Evolutionary conservation across 2,113 vertebrate genomes (phyloP).

Genomic region (Gavia stellata): DNA sequence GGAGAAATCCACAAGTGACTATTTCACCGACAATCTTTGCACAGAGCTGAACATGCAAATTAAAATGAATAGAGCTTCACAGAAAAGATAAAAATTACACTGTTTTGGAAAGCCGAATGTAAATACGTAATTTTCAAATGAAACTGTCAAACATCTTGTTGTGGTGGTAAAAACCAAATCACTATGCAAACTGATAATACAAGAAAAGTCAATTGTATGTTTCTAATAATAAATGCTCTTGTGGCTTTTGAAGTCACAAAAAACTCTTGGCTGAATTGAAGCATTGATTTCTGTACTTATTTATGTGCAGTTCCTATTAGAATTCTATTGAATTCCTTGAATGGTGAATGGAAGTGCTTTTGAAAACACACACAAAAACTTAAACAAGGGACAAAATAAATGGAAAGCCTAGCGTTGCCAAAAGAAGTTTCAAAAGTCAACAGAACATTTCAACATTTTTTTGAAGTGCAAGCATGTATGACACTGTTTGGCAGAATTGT

Average conservation of each 20-base stretch:
- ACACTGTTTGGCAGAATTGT: not conserved
- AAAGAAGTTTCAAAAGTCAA: slow-evolving; percentile 44
- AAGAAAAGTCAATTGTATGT: slow-evolving; percentile 60
- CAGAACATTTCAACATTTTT: slow-evolving; percentile 26
- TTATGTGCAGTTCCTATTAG: slow-evolving; percentile 63
- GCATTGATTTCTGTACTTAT: slow-evolving; percentile 66
- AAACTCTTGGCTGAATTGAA: slow-evolving; percentile 53
- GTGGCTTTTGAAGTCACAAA: slow-evolving; percentile 60
- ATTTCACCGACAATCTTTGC: not conserved
- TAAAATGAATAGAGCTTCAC: not conserved
- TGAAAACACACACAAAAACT: slow-evolving; percentile 60
- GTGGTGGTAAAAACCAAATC: slow-evolving; percentile 49
- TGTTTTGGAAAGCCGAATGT: not conserved
- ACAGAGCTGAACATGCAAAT: not conserved
- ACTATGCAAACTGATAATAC: slow-evolving; percentile 46
- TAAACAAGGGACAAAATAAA: slow-evolving; percentile 54
- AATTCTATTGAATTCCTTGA: slow-evolving; percentile 62
- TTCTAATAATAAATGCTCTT: slow-evolving; percentile 68
- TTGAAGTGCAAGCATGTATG: not conserved
- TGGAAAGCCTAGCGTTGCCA: not conserved
- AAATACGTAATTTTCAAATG: slow-evolving; percentile 67
- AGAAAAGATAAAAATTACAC: slow-evolving; percentile 33
- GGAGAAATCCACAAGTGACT: not conserved
- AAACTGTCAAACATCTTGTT: slow-evolving; percentile 55
- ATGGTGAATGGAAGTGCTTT: slow-evolving; percentile 63